A percentile compares a stretch with the other conserved stretches of the same genome.
These are phyloP conservation scores for Peromyscus leucopus DNA, from an alignment of 2,113 vertebrate genomes.

Conservation along the genomic window DNA sequence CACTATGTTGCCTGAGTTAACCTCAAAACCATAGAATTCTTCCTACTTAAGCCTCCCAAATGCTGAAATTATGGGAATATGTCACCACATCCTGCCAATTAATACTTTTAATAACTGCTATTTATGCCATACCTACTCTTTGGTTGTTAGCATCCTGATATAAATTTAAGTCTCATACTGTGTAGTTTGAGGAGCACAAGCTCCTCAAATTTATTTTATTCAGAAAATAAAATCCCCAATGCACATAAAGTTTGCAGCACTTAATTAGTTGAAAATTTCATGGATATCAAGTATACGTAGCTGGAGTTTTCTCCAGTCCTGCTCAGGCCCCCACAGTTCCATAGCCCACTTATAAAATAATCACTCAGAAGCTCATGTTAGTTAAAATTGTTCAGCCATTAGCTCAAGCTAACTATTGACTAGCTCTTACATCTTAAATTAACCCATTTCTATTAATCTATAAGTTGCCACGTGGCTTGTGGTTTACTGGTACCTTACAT, in stretches of 20 bases:
- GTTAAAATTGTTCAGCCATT: too few species aligned
- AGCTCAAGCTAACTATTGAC: too few species aligned
- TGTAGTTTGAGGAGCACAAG: background rate
- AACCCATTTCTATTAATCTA: too few species aligned
- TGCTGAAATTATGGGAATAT: background rate
- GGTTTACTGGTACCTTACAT: too few species aligned
- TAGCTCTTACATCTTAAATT: too few species aligned
- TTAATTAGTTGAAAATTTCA: constrained; percentile 6
- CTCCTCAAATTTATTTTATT: background rate
- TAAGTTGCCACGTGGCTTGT: too few species aligned
- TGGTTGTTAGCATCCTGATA: background rate
- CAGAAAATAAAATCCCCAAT: background rate
- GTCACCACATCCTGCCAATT: background rate
- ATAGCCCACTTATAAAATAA: too few species aligned
- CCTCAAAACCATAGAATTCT: background rate
- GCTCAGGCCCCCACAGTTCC: too few species aligned
- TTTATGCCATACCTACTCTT: background rate
- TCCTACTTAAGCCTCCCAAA: background rate
- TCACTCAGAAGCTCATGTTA: too few species aligned
- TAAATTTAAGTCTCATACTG: background rate
- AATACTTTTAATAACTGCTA: background rate
- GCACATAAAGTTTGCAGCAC: background rate
- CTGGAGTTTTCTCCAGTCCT: too few species aligned
- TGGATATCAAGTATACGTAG: background rate
- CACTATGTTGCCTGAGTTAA: background rate